Percentiles rank a stretch among this genome's conserved stretches.
Evolutionary conservation across 2,888 invertebrate species (phyloP).

Genomic region (Papilio elwesi): DNA sequence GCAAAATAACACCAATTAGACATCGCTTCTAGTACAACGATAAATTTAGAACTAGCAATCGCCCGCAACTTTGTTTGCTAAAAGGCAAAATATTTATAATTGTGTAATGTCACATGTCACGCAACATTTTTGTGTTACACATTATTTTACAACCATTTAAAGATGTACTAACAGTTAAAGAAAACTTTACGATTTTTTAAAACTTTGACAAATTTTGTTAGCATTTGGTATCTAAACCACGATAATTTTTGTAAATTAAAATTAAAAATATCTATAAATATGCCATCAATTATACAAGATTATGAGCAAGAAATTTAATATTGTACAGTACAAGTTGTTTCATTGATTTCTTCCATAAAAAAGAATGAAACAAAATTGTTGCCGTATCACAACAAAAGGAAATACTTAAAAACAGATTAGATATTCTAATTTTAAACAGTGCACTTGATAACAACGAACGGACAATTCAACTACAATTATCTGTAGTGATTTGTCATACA

Average conservation of each 20-base stretch:
- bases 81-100: conserved; percentile 17
- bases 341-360: not conserved
- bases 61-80: conserved; percentile 27
- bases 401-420: conserved; percentile 10
- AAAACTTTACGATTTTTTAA: no score
- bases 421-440: conserved; percentile 33
- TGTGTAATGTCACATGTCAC: not conserved
- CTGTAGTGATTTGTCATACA: conserved; percentile 23
- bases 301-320: not conserved
- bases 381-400: conserved; percentile 47
- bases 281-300: not conserved
- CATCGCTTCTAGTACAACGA: conserved; percentile 43
- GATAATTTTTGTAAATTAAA: no score
- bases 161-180: not conserved
- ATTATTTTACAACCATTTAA: not conserved
- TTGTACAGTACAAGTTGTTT: not conserved
- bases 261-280: no score
- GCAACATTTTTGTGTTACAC: not conserved
- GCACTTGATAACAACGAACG: conserved; percentile 16
- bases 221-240: no score
- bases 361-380: not conserved
- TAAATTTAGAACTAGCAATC: conserved; percentile 36
- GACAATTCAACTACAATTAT: conserved; percentile 17
- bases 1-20: conserved; percentile 81
- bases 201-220: no score